These are phyloP conservation scores for Engraulis encrasicolus DNA, from an alignment of 2,113 vertebrate genomes.

Conservation along the genomic window DNA sequence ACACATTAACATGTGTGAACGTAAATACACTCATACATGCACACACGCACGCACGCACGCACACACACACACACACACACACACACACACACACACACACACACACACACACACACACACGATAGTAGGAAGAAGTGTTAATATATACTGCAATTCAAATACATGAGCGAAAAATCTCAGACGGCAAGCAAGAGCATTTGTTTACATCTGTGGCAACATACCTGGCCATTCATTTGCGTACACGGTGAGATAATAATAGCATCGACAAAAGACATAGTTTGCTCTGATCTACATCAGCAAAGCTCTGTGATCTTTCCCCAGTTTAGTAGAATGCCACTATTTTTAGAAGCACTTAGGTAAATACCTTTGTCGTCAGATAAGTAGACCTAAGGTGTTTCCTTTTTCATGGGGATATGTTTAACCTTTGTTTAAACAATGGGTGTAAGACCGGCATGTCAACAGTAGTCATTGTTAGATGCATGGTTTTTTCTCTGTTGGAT, in stretches of 20 bases:
- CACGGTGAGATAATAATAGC: background rate
- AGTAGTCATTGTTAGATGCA: background rate
- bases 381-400: background rate
- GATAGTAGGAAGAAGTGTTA: too few species aligned
- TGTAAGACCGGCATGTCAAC: background rate
- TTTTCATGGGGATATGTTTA: background rate
- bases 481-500: background rate
- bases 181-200: too few species aligned
- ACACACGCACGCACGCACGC: background rate
- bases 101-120: too few species aligned
- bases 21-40: background rate
- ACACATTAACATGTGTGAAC: too few species aligned
- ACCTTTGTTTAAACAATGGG: background rate
- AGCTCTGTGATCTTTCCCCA: background rate
- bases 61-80: background rate
- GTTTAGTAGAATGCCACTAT: background rate
- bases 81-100: conserved; percentile 1
- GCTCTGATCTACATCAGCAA: background rate
- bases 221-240: too few species aligned
- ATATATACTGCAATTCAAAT: too few species aligned
- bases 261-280: background rate
- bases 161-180: too few species aligned
- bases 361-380: background rate
- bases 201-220: too few species aligned
- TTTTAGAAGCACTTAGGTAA: background rate